Percentiles rank a stretch among this genome's conserved stretches.
phyloP scores from a whole-genome alignment of 2,888 invertebrate genomes.

The Thereva nobilitata region DNA sequence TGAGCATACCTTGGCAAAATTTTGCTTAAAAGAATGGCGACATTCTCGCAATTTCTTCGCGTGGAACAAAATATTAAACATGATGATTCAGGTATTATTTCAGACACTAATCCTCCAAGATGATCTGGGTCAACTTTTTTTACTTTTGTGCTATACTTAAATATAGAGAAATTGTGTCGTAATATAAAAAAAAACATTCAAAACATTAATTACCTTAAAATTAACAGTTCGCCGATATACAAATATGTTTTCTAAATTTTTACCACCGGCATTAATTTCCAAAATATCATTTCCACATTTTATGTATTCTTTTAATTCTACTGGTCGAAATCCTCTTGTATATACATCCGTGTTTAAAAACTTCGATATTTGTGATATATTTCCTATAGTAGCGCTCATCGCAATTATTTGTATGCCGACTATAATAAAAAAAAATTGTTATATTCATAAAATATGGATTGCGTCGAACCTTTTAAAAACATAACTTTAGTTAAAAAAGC shows the following conservation, averaged over 20 bases:
- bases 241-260: conserved; percentile 61
- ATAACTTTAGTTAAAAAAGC: conserved; percentile 79
- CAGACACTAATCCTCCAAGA: conserved; percentile 77
- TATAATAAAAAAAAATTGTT: conserved; percentile 47
- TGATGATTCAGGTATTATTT: conserved; percentile 77
- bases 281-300: conserved; percentile 70
- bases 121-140: conserved; percentile 75
- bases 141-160: conserved; percentile 67
- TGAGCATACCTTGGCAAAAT: conserved; percentile 57
- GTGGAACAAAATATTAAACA: conserved; percentile 93
- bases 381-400: conserved; percentile 97
- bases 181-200: conserved; percentile 27
- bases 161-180: conserved; percentile 27
- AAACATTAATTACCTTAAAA: conserved; percentile 52
- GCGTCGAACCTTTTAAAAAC: conserved; percentile 66
- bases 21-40: conserved; percentile 75
- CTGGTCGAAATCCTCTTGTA: conserved; percentile 84
- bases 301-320: conserved; percentile 80
- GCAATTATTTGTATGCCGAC: conserved; percentile 83
- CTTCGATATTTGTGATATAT: conserved; percentile 75
- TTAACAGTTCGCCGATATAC: conserved; percentile 60
- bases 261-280: conserved; percentile 61
- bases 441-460: conserved; percentile 15
- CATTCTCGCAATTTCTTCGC: conserved; percentile 90
- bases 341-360: conserved; percentile 85